Base-by-base conservation (phyloP, 2,113 vertebrate species). In the Lepidiolamprologus cunningtoni region DNA sequence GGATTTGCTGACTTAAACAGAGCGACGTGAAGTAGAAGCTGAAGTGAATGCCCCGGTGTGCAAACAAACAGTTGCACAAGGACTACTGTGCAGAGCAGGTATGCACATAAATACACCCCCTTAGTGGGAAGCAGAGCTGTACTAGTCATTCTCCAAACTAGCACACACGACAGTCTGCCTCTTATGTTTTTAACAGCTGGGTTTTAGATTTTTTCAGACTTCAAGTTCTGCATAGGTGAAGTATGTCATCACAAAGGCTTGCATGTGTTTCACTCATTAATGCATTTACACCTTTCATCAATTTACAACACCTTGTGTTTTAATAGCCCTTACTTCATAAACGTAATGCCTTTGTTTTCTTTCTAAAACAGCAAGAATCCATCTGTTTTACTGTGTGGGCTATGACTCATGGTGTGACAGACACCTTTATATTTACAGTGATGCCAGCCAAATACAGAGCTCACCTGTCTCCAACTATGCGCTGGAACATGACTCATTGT, bases 401-500 rank as follows among this genome's bases (percentile, higher is more conserved):
- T 8, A 4, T 89, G 89, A 91, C 55, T 89, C 86, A 84, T 58
- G 33, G 57, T 87, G 84, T 28, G 57, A 89, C 83, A 45, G 57
- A 87, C 80, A 81, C 81, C 71, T 90, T 91, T 21, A 82, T 91
- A 81, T 91, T 86, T 81, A 81, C 45, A 78, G 54, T 10, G 33
- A 89, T 80, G 76, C 17, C 73, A 52, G 21, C 82, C 45, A 78
- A 86, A 87, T 33, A 17, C 86, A 87, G 26, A 81, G 84, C 57
- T 87, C 87, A 93, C 85, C 89, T 92, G 90, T 89, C 84, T 63
- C 61, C 63, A 85, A 89, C 86, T 82, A 52, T 78, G n/a, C 50
- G 79, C 26, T 91, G 90, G 85, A 94, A 95, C 93, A 92, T 95
- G 91, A 95, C 89, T 95, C 93, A 94, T 78, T 91, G 86, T 94